Evolutionary conservation across 2,797 vertebrate species (phyloP).

Genomic region (Chaunax sp.): DNA sequence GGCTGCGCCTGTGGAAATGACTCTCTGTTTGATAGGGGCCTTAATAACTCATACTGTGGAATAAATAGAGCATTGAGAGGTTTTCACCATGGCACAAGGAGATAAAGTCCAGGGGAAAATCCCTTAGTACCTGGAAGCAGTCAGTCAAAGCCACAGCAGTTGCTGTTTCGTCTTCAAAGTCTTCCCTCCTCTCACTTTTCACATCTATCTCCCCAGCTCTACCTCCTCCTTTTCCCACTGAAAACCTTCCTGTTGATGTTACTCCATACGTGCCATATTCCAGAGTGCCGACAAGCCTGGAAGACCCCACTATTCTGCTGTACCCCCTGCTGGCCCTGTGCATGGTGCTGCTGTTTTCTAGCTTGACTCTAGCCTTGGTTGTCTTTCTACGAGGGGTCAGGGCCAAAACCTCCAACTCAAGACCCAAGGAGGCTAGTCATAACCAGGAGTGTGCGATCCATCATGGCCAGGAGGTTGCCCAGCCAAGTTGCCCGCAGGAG

Average conservation of each 20-base stretch:
- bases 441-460: background rate
- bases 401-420: slow-evolving; percentile 8
- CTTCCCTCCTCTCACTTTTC: background rate
- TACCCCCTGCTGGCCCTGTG: slow-evolving; percentile 74
- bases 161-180: background rate
- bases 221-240: background rate
- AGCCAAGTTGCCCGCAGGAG: background rate
- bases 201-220: slow-evolving; percentile 17
- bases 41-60: too few relatives aligned
- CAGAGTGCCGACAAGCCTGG: slow-evolving; percentile 1
- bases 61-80: too few relatives aligned
- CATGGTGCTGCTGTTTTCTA: slow-evolving; percentile 63
- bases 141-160: background rate
- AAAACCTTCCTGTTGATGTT: slow-evolving; percentile 1
- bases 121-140: background rate
- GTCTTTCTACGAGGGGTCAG: slow-evolving; percentile 53
- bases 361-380: slow-evolving; percentile 63
- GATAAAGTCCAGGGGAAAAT: too few relatives aligned
- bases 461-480: slow-evolving; percentile 17
- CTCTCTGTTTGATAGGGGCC: too few relatives aligned
- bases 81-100: too few relatives aligned
- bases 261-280: background rate
- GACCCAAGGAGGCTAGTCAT: background rate
- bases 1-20: too few relatives aligned
- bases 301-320: slow-evolving; percentile 53